Conservation (phyloP, 2,113 vertebrate genomes). For the Xiphophorus hellerii region DNA sequence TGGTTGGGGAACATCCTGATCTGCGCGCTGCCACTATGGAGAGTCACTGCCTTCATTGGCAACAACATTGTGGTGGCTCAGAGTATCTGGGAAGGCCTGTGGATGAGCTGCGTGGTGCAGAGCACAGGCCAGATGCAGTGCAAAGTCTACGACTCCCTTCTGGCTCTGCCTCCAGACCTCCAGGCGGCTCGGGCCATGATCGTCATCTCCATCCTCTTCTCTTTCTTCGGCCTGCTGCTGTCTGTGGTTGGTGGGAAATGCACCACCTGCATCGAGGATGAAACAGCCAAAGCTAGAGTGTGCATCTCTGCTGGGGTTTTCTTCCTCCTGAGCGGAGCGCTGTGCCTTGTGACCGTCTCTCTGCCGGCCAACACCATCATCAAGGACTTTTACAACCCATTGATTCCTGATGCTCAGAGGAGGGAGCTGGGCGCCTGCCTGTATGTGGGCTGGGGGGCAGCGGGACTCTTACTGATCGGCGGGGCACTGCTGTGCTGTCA, state of each 20-base stretch:
- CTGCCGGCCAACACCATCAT: slow-evolving; percentile 91
- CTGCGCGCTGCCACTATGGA: slow-evolving; percentile 90
- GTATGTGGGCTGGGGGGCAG: slow-evolving; percentile 82
- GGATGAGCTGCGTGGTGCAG: slow-evolving; percentile 91
- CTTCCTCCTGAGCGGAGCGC: slow-evolving; percentile 84
- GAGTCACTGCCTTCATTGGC: slow-evolving; percentile 89
- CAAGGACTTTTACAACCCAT: slow-evolving; percentile 88
- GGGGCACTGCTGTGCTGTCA: slow-evolving; percentile 88
- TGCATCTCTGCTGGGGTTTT: slow-evolving; percentile 86
- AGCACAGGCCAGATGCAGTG: slow-evolving; percentile 90
- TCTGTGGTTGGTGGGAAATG: slow-evolving; percentile 91
- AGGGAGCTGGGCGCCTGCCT: slow-evolving; percentile 86
- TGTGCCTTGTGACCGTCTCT: slow-evolving; percentile 87
- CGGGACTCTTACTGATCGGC: slow-evolving; percentile 85
- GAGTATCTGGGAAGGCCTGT: slow-evolving; percentile 87
- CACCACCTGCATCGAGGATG: slow-evolving; percentile 89
- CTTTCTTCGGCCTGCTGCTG: slow-evolving; percentile 84
- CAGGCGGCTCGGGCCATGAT: slow-evolving; percentile 89
- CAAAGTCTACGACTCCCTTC: slow-evolving; percentile 86
- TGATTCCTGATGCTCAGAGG: slow-evolving; percentile 83
- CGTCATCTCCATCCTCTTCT: slow-evolving; percentile 87
- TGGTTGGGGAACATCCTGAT: slow-evolving; percentile 87
- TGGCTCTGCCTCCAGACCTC: slow-evolving; percentile 86
- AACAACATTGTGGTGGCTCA: slow-evolving; percentile 90
- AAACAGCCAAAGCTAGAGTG: slow-evolving; percentile 86